A percentile compares a stretch with the other conserved stretches of the same genome.
Evolutionary conservation across 1,140 invertebrate genomes (phyloP).

Genomic region (Bombus haemorrhoidalis): DNA sequence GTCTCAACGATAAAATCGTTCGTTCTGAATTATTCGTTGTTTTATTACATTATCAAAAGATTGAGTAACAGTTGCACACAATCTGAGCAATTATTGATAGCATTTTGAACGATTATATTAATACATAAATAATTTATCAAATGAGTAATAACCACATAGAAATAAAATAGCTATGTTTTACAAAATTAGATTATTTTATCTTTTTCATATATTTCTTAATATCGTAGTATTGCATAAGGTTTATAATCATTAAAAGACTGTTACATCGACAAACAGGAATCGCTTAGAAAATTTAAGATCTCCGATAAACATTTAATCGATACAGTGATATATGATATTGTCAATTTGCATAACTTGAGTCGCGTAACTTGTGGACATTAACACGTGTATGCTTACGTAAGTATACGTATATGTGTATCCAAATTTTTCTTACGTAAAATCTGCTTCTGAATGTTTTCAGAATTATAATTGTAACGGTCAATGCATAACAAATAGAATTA

Average conservation of each 20-base stretch:
- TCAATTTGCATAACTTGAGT: no score
- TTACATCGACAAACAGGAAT: not conserved
- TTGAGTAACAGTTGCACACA: no score
- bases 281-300: not conserved
- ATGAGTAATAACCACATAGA: not conserved
- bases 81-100: not conserved
- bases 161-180: not conserved
- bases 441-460: no score
- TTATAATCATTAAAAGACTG: not conserved
- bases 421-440: not conserved
- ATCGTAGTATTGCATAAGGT: not conserved
- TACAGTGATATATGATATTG: not conserved
- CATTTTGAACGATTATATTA: not conserved
- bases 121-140: not conserved
- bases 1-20: no score
- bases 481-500: no score
- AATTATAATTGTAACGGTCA: no score
- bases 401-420: not conserved
- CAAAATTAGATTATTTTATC: not conserved
- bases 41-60: no score
- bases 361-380: no score
- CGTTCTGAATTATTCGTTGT: no score
- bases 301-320: not conserved
- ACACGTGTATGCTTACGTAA: not conserved
- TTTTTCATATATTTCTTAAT: not conserved